phyloP scores from a whole-genome alignment of 2,888 invertebrate species.

The Terebella lapidaria region DNA sequence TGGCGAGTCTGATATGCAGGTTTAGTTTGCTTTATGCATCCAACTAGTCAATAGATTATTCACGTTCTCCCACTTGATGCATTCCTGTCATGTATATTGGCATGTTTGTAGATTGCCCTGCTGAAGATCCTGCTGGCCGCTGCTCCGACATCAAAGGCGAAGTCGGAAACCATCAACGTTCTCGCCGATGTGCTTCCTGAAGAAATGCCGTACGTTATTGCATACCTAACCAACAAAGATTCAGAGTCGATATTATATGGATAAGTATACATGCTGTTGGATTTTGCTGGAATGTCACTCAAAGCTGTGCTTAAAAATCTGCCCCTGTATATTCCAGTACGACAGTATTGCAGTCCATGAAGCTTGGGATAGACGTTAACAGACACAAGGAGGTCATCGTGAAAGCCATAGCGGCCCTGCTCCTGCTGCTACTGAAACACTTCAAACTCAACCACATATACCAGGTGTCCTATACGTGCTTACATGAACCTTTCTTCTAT shows the following conservation, averaged over 20 bases:
- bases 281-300: no score
- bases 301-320: no score
- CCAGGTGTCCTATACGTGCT: slow-evolving; percentile 60
- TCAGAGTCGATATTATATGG: no score
- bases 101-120: slow-evolving; percentile 69
- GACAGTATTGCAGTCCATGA: slow-evolving; percentile 80
- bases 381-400: slow-evolving; percentile 98
- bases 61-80: no score
- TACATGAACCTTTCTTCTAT: no score
- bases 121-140: slow-evolving; percentile 95
- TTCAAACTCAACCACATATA: slow-evolving; percentile 96
- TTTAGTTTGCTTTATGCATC: no score
- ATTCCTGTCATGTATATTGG: no score
- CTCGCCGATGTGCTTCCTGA: slow-evolving; percentile 96
- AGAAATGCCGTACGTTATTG: slow-evolving; percentile 88
- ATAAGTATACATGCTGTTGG: no score
- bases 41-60: no score
- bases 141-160: slow-evolving; percentile 94
- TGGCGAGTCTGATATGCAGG: slow-evolving; percentile 62
- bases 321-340: slow-evolving; percentile 13
- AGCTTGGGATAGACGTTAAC: slow-evolving; percentile 93
- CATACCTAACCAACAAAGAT: no score
- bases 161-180: slow-evolving; percentile 96
- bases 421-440: slow-evolving; percentile 89
- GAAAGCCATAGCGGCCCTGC: slow-evolving; percentile 68